Base-by-base conservation (phyloP, 2,113 vertebrate species). In the Cynocephalus volans region DNA sequence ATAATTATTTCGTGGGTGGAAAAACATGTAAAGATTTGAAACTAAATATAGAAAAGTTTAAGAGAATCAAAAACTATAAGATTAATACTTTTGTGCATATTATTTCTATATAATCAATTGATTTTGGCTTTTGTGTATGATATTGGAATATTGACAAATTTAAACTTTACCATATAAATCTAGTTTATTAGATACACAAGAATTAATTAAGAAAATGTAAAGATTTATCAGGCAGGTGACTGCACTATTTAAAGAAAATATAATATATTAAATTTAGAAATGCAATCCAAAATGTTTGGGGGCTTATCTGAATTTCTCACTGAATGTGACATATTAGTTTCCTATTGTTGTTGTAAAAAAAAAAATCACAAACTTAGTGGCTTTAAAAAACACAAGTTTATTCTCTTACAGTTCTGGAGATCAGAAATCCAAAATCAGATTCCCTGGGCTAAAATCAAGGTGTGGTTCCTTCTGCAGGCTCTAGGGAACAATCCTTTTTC, bases 251-350 rank as follows among this genome's bases (percentile, higher is more conserved):
- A 69, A 93, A 79, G 45, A 17, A 90, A 95, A 62, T 56, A 23
- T 72, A 97, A 56, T 33, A 92, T 65, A 67, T 83, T 83, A 88
- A 75, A 89, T 76, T 92, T 85, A 64, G 17, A 89, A 94, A 76
- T 85, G 36, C 41, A 95, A 80, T 41, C 83, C 77, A 50, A 97
- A 83, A 87, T 58, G 56, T 88, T 92, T 72, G 13, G 45, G 41
- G 14, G 64, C 18, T 90, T 56, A 83, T 14, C 13, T 52, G 54
- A 84, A 41, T 80, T 86, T 80, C 80, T 87, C 21, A 79, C 56
- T 48, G 26, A 70, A 84, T 33, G 17, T 52, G 52, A 4, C 24
- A 69, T 69, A 58, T 15, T 64, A 79, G 62, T 48, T 87, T 81
- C 60, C 58, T 41, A 21, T 13, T 56, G 52, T 52, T 93, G 19